Conservation (phyloP, 2,797 vertebrate species). For the Clamator glandarius region DNA sequence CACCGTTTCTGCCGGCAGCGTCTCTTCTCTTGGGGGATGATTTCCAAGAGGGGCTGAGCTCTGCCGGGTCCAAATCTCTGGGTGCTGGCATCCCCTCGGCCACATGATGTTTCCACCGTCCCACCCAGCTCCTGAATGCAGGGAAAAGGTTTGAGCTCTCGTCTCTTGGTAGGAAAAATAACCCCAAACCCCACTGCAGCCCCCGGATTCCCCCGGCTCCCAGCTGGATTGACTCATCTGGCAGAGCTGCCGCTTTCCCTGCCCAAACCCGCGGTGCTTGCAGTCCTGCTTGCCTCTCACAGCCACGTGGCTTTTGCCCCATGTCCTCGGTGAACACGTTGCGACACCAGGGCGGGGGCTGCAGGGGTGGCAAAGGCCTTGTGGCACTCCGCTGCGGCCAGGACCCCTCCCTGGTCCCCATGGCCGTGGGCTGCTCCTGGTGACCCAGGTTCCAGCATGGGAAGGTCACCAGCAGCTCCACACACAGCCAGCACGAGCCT, state of each 20-base stretch:
- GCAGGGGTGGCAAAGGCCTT: neutral
- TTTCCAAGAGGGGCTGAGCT: slow-evolving; percentile 2
- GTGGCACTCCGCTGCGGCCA: fast-evolving
- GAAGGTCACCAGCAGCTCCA: slow-evolving; percentile 26
- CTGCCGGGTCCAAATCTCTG: neutral
- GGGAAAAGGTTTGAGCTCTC: slow-evolving; percentile 15
- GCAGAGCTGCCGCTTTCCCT: neutral
- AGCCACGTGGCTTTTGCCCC: neutral
- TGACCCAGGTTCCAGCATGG: neutral
- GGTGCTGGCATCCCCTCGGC: neutral
- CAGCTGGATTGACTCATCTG: neutral
- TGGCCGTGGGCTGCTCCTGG: neutral
- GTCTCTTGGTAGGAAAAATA: neutral
- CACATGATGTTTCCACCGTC: slow-evolving; percentile 6
- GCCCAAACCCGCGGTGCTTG: neutral
- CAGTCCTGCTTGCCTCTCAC: neutral
- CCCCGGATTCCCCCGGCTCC: neutral
- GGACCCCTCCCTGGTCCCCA: neutral
- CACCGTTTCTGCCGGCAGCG: neutral
- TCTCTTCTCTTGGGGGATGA: neutral
- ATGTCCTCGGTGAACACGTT: fast-evolving
- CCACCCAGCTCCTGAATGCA: slow-evolving; percentile 19
- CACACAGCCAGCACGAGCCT: neutral
- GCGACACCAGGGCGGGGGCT: neutral
- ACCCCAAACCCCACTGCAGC: neutral